These are phyloP conservation scores for Neomicropteryx cornuta DNA, from an alignment of 1,140 invertebrate genomes.

Conservation along the genomic window DNA sequence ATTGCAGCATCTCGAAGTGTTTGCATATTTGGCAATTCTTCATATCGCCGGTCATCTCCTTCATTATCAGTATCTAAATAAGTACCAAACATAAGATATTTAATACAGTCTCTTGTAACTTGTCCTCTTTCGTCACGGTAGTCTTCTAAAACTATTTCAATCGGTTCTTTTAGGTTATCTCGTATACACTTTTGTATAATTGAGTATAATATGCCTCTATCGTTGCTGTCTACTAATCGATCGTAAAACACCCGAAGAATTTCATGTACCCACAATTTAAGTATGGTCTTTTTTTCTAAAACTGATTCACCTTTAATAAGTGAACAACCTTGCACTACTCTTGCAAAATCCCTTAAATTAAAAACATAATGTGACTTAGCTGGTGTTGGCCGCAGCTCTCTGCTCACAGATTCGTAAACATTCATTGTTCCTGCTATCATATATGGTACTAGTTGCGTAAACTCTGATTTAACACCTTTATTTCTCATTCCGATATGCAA, in stretches of 20 bases:
- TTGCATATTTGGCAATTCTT: constrained; percentile 58
- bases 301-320: constrained; percentile 65
- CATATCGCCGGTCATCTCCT: constrained; percentile 61
- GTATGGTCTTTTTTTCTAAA: constrained; percentile 42
- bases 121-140: constrained; percentile 23
- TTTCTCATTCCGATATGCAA: constrained; percentile 56
- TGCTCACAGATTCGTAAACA: constrained; percentile 54
- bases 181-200: constrained; percentile 44
- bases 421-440: constrained; percentile 61
- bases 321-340: constrained; percentile 66
- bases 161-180: constrained; percentile 51
- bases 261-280: constrained; percentile 78
- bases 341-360: constrained; percentile 66
- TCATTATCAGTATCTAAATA: constrained; percentile 64
- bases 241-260: constrained; percentile 75
- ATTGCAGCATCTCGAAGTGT: constrained; percentile 49
- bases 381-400: constrained; percentile 60
- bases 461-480: constrained; percentile 60
- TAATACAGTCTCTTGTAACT: constrained; percentile 52
- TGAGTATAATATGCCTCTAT: constrained; percentile 58
- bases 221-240: constrained; percentile 56
- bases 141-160: constrained; percentile 42
- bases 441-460: constrained; percentile 45
- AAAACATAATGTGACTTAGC: constrained; percentile 78
- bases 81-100: constrained; percentile 66